phyloP scores from a whole-genome alignment of 2,888 invertebrate species.

The Argyresthia goedartella region DNA sequence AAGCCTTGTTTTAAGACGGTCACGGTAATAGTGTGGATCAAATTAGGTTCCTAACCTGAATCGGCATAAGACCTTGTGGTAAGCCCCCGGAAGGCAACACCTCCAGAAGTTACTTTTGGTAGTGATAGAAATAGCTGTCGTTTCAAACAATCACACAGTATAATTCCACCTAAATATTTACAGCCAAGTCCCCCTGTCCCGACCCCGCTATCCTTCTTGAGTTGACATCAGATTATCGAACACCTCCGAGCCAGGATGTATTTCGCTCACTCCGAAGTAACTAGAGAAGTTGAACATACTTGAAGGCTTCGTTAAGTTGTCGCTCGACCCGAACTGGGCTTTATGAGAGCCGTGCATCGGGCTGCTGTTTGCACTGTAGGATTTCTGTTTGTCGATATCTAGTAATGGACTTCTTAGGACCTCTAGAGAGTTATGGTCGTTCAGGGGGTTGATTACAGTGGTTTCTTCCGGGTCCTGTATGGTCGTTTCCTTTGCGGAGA shows the following conservation, averaged over 20 bases:
- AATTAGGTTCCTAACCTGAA: too few relatives aligned
- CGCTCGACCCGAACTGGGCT: slow-evolving; percentile 55
- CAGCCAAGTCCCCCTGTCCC: slow-evolving; percentile 49
- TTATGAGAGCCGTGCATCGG: slow-evolving; percentile 50
- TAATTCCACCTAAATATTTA: too few relatives aligned
- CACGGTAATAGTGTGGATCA: too few relatives aligned
- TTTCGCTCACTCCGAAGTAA: slow-evolving; percentile 71
- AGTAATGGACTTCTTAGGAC: slow-evolving; percentile 21
- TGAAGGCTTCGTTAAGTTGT: slow-evolving; percentile 42
- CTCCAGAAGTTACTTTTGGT: too few relatives aligned
- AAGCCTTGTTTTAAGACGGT: too few relatives aligned
- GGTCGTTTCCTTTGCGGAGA: slow-evolving; percentile 32
- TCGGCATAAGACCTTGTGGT: too few relatives aligned
- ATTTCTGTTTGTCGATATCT: slow-evolving; percentile 33
- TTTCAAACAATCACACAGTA: too few relatives aligned
- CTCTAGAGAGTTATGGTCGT: too few relatives aligned
- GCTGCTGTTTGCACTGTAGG: slow-evolving; percentile 51
- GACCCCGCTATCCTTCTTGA: slow-evolving; percentile 50
- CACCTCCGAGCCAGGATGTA: slow-evolving; percentile 73
- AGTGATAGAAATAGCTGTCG: too few relatives aligned
- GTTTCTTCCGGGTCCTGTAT: slow-evolving; percentile 33
- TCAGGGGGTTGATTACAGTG: slow-evolving; percentile 13
- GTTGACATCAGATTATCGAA: slow-evolving; percentile 59
- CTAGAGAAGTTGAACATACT: slow-evolving; percentile 74
- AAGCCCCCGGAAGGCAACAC: too few relatives aligned